Evolutionary conservation across 64 coral and sea anemone species (phyloP), one percentile per base, ranked within the genome.

Genomic region (Pachyseris speciosa): DNA sequence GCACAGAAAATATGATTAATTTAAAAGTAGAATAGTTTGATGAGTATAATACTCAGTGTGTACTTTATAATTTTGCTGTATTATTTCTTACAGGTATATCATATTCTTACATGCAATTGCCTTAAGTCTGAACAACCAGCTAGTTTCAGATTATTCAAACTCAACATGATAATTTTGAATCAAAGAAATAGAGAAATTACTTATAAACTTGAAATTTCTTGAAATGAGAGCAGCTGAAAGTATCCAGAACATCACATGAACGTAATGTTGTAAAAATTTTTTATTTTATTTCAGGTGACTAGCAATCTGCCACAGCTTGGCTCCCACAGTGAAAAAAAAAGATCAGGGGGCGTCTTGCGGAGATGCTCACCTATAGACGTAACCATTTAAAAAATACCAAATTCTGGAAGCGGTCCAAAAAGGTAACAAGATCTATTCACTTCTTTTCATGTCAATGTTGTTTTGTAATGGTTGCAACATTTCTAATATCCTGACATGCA

Each of bases 301-400:
- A 61, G 27, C 27, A 25, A 20, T 25, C 58, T 61, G 27, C 58
- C 58, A 61, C 58, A 29, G 20, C 27, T 61, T 25, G 27, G 27
- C 58, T 61, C 58, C 58, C 58, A 61, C 27, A 61, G 10, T 61
- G 58, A 25, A 61, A 61, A 61, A 25, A 61, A 61, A 61, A 61
- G 27, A 24, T 61, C 5, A 61, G 58, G 58, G 58, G 27, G 58
- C 58, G 58, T 1, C 27, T 61, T 24, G n/a, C 58, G 58, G 58
- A 25, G 1, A 78, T 78, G 43, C 26, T 78, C 29, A 78, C 74
- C 48, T 43, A 78, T 52, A 38, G 31, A 29, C 31, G 75, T 16
- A 51, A 78, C 26, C 75, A 45, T 9, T 20, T 31, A 39, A 78
- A 78, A 78, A 51, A 26, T 78, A 78, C 28, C 52, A 53, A 80